Base-by-base conservation (phyloP, 2,797 vertebrate genomes). In the Arremon brunneinucha region DNA sequence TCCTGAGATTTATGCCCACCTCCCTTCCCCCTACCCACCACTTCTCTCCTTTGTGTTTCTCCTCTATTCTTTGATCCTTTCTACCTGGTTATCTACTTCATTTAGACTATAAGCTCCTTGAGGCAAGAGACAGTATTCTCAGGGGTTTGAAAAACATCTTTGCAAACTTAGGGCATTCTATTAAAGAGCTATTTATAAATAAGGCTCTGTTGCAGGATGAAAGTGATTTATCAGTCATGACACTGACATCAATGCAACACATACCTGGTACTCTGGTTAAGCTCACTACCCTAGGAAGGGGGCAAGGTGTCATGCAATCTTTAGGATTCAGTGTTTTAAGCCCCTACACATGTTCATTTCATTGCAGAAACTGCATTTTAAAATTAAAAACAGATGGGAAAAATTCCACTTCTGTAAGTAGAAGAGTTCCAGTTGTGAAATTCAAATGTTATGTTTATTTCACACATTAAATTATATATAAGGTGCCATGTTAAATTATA, bases 391-490 rank as follows among this genome's bases (percentile, higher is more conserved):
- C 85, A 77, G 68, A 93, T 81, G 72, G 86, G 56, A 89, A 89
- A 87, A 79, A 71, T 1, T 83, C 59, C 50, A 34, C 52, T 93
- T 92, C 67, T 67, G 49, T 55, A 95, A 91, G 86, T 35, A 92
- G 80, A 91, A 87, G 83, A 80, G 75, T 32, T 96, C 86, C 89
- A 87, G 93, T 92, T 94, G 96, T 94, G 93, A 95, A 96, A 97
- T 94, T 94, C 89, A 95, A 97, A 94, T 78, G 84, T 39, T 69
- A 93, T 94, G 92, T 96, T 97, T 96, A 96, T 93, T 96, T 92
- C 95, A 88, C 83, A 83, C 15, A 4, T 84, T 97, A 95, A 97
- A 96, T 97, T 96, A 97, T 96, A 95, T 77, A 97, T 96, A 95
- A 93, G 90, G 88, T 87, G 76, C 84, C 68, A 82, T 83, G 90